Conservation (phyloP, 2,113 vertebrate species). For the Ptyas mucosa region DNA sequence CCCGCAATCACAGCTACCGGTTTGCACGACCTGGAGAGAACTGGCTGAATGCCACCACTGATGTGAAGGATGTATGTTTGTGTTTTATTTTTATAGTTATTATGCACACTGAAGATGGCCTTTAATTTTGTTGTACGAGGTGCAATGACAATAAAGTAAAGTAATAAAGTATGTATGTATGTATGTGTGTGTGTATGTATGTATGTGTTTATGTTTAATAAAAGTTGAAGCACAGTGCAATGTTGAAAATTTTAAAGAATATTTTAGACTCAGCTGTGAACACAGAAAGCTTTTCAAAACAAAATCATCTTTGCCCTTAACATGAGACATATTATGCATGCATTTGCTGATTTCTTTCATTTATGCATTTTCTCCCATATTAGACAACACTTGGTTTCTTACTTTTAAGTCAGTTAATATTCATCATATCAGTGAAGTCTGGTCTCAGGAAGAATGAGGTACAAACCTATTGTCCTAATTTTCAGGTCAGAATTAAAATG, state of each 20-base stretch:
- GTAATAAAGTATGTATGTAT: no score
- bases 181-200: no score
- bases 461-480: conserved; percentile 28
- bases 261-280: conserved; percentile 55
- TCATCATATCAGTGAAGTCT: conserved; percentile 42
- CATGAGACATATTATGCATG: conserved; percentile 56
- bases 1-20: no score
- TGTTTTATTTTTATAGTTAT: no score
- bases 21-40: no score
- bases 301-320: conserved; percentile 40
- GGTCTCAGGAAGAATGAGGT: conserved; percentile 44
- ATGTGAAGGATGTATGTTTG: no score
- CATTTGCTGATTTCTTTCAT: conserved; percentile 55
- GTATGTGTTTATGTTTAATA: not conserved
- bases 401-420: conserved; percentile 46
- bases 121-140: no score
- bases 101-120: no score
- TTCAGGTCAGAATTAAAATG: conserved; percentile 38
- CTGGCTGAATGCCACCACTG: no score
- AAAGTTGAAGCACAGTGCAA: conserved; percentile 50
- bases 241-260: conserved; percentile 11
- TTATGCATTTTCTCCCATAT: conserved; percentile 45
- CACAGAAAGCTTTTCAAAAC: conserved; percentile 51
- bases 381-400: conserved; percentile 53
- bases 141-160: no score